phyloP scores from a whole-genome alignment of 2,888 invertebrate species.

The Microplitis deprimator region DNA sequence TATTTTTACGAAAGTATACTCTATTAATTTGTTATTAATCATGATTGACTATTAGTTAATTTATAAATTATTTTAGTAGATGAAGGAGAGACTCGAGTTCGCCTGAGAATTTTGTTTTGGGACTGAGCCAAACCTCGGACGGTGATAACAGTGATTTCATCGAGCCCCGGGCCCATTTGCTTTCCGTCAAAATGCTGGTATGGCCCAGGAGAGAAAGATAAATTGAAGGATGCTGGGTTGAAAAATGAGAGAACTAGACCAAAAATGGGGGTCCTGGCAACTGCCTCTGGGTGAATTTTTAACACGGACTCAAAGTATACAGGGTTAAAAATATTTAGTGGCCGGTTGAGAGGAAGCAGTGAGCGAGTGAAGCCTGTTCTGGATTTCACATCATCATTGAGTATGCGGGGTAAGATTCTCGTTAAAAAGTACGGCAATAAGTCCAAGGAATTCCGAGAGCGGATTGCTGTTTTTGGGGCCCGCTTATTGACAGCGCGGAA shows the following conservation, averaged over 20 bases:
- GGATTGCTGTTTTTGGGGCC: slow-evolving; percentile 4
- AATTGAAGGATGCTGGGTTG: not conserved
- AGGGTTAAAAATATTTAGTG: slow-evolving; percentile 7
- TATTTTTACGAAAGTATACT: too few species aligned
- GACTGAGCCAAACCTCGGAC: not conserved
- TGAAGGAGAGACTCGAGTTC: too few species aligned
- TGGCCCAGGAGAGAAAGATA: slow-evolving; percentile 22
- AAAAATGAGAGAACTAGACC: slow-evolving; percentile 27
- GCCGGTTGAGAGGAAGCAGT: slow-evolving; percentile 23
- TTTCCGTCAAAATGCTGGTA: slow-evolving; percentile 47
- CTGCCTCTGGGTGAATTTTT: not conserved
- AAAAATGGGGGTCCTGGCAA: slow-evolving; percentile 3
- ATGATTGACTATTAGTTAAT: too few species aligned
- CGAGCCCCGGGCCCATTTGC: slow-evolving; percentile 49
- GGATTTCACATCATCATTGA: too few species aligned
- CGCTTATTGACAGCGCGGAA: slow-evolving; percentile 19
- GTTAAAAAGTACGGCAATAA: slow-evolving; percentile 26
- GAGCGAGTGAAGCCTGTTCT: slow-evolving; percentile 22
- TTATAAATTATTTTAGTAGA: too few species aligned
- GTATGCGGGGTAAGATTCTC: slow-evolving; percentile 18
- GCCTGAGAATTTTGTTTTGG: too few species aligned
- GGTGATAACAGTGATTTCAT: slow-evolving; percentile 52
- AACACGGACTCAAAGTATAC: slow-evolving; percentile 1
- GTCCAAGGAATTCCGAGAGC: slow-evolving; percentile 29
- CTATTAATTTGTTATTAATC: too few species aligned